Percentiles rank a stretch among this genome's conserved stretches.
These are phyloP conservation scores for Oryctolagus cuniculus DNA, from an alignment of 2,113 vertebrate species.

Conservation along the genomic window mOryCun1.1 NC_091438.1:19175001-19175500, in stretches of 20 bases:
- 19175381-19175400: neutral
- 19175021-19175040: no score
- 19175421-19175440: rapidly evolving
- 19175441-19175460: neutral
- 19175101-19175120: no score
- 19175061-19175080: no score
- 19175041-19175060: no score
- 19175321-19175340: neutral
- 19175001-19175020: no score
- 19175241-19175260: rapidly evolving
- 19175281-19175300: rapidly evolving
- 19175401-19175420: rapidly evolving
- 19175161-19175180: rapidly evolving
- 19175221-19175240: no score
- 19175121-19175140: rapidly evolving
- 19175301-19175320: neutral
- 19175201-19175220: no score
- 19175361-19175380: neutral
- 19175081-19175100: no score
- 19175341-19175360: neutral
- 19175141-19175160: neutral
- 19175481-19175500: neutral
- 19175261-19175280: rapidly evolving
- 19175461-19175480: neutral
- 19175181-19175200: rapidly evolving